These are phyloP conservation scores for Dallia pectoralis DNA, from an alignment of 2,797 vertebrate genomes.

Conservation along the genomic window DNA sequence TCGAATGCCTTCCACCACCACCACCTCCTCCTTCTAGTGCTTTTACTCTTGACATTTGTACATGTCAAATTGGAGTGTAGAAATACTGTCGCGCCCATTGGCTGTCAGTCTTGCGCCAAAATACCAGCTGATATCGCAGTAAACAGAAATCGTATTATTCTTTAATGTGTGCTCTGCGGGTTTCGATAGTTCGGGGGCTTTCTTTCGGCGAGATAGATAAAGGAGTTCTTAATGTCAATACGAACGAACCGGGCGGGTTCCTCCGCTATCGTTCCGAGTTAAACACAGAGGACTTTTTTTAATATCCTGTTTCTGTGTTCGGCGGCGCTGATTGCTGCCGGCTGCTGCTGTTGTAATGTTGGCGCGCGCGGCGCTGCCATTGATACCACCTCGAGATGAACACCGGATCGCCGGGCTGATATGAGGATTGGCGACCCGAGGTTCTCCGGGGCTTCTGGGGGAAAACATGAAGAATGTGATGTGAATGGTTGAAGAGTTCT, in stretches of 20 bases:
- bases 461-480: conserved; percentile 36
- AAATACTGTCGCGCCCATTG: conserved; percentile 79
- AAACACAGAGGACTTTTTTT: conserved; percentile 67
- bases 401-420: conserved; percentile 41
- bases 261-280: conserved; percentile 40
- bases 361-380: conserved; percentile 5
- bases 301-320: conserved; percentile 70
- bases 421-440: conserved; percentile 46
- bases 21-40: conserved; percentile 16
- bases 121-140: conserved; percentile 90
- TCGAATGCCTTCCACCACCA: not conserved
- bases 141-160: conserved; percentile 90
- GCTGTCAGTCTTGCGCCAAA: conserved; percentile 77
- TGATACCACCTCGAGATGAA: conserved; percentile 54
- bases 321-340: not conserved
- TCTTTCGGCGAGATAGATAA: conserved; percentile 82
- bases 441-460: conserved; percentile 41
- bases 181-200: conserved; percentile 76
- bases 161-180: conserved; percentile 81
- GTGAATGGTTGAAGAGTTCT: conserved; percentile 61
- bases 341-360: conserved; percentile 31
- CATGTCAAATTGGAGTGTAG: conserved; percentile 87
- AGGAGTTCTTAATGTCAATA: conserved; percentile 92
- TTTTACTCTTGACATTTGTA: conserved; percentile 89
- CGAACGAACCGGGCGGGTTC: conserved; percentile 66